These are phyloP conservation scores for Rhimphoctona megacephalus DNA, from an alignment of 2,888 invertebrate species.

Conservation along the genomic window DNA sequence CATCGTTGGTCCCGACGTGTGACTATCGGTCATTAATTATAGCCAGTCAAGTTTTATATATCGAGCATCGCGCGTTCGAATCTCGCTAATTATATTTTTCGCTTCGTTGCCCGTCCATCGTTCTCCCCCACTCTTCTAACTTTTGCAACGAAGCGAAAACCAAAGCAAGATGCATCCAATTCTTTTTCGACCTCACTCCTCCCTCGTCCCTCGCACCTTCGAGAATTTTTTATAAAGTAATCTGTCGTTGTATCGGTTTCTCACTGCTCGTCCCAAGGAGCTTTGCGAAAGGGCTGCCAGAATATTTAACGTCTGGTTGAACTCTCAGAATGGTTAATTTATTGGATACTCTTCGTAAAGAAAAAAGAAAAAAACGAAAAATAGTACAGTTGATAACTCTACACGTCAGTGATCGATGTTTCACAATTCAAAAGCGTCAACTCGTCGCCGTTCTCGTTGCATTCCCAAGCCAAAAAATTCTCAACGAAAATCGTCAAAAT, in stretches of 20 bases:
- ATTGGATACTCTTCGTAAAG: conserved; percentile 1
- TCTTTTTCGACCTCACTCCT: conserved; percentile 17
- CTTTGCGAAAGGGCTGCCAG: conserved; percentile 29
- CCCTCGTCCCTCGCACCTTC: background rate
- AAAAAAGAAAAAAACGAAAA: conserved; percentile 2
- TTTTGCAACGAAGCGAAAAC: conserved; percentile 61
- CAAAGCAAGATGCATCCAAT: conserved; percentile 17
- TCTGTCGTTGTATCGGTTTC: conserved; percentile 44
- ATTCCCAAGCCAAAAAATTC: conserved; percentile 13
- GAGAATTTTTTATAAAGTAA: conserved; percentile 53
- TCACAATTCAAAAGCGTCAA: conserved; percentile 11
- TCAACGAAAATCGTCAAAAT: conserved; percentile 25
- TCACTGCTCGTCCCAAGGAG: conserved; percentile 47
- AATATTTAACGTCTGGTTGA: conserved; percentile 39
- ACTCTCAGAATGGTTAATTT: conserved; percentile 18
- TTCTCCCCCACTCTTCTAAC: conserved; percentile 29
- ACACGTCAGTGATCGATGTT: background rate
- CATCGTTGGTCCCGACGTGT: conserved; percentile 34
- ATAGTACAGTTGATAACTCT: background rate
- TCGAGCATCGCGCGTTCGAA: conserved; percentile 42
- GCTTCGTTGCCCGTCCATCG: conserved; percentile 62
- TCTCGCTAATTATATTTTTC: conserved; percentile 67
- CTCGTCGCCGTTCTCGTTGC: background rate
- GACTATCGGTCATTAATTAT: conserved; percentile 59
- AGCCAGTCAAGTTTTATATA: conserved; percentile 55